Evolutionary conservation across 2,888 invertebrate species (phyloP), one percentile per base, ranked within the genome.

Genomic region (Bembecia ichneumoniformis): DNA sequence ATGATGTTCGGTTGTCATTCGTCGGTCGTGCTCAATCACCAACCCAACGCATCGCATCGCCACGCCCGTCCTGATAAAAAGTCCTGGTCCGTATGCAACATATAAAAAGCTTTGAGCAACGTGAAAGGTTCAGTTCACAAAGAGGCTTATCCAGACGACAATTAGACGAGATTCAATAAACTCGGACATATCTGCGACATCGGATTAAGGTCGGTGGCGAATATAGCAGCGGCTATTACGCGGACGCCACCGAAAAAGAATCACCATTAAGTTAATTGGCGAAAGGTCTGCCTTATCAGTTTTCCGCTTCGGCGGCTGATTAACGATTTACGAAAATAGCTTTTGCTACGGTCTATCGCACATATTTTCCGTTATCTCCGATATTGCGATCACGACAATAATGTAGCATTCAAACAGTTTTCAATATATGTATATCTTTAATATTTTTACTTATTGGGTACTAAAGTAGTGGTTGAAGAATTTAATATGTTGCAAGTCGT

Each of bases 211-310:
- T 54, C 55, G 49, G 52, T 49, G 51, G 54, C 51, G 53, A 55
- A 57, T 56, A 60, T 62, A 61, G 56, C 52, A 54, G 56, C 52
- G 54, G 55, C 62, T 62, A 63, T 68, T 55, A 58, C 58, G 64
- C 51, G 47, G 69, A 68, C 71, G 69, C 69, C 64, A 60, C 55
- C 57, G 56, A 66, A 71, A 78, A 82, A 78, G 78, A 80, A 82
- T 79, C 71, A 66, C 77, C 75, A 83, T 83, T 83, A 81, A 75
- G 63, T 82, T 82, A 83, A 84, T 83, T 83, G 82, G 77, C 62
- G 67, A 74, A 74, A 76, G 75, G 80, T 72, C 71, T 67, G 64
- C 66, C 74, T 81, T 84, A 83, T 83, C 83, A 80, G 80, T 81
- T 78, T 82, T 82, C 77, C 77, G 78, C 73, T 63, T 68, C 68